These are phyloP conservation scores for Gallinago stenura DNA, from an alignment of 2,797 vertebrate species.

Conservation along the genomic window DNA sequence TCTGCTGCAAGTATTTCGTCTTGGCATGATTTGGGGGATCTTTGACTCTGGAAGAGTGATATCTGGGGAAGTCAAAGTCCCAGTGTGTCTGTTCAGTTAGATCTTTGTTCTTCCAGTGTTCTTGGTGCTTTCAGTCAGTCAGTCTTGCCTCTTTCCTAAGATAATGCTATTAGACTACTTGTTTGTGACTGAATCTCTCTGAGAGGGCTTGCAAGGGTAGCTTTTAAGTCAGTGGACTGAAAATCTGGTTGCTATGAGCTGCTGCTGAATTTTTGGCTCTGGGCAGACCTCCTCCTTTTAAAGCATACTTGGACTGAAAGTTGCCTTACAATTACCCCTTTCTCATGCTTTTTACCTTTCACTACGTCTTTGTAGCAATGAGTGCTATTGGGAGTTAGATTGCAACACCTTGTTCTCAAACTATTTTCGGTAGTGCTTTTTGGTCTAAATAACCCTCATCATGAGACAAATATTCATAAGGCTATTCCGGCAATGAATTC, in stretches of 20 bases:
- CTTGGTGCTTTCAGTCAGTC: not conserved
- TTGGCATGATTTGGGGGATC: not conserved
- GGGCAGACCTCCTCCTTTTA: not conserved
- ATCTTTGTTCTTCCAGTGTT: not conserved
- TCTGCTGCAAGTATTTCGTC: not conserved
- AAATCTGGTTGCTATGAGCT: not conserved
- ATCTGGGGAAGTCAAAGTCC: not conserved
- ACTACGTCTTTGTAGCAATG: not conserved
- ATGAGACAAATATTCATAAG: not conserved
- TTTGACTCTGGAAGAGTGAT: not conserved
- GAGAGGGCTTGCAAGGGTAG: not conserved
- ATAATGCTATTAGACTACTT: not conserved
- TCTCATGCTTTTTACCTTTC: not conserved
- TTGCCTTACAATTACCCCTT: not conserved
- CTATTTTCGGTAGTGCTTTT: not conserved
- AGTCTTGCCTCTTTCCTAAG: not conserved
- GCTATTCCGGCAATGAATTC: not conserved
- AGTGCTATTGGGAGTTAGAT: not conserved
- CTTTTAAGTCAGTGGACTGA: not conserved
- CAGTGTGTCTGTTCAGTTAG: not conserved
- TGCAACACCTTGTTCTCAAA: not conserved
- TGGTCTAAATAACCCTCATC: not conserved
- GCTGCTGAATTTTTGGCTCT: not conserved
- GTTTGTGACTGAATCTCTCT: not conserved
- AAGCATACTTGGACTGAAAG: not conserved